Evolutionary conservation across 2,113 vertebrate genomes (phyloP), one percentile per base, ranked within the genome.

Genomic region (Mola mola): DNA sequence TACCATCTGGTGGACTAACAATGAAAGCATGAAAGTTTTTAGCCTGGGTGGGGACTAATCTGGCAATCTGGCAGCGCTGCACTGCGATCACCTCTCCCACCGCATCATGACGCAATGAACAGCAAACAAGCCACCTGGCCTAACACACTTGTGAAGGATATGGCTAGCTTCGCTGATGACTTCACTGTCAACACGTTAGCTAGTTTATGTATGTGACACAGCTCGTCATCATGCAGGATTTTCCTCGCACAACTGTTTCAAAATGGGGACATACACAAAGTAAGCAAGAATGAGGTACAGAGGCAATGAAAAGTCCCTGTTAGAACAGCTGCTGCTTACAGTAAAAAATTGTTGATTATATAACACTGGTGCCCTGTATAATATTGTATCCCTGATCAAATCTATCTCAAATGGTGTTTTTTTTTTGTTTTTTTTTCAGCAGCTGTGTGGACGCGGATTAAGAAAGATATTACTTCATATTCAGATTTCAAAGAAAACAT

Each of bases 221-320:
- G n/a, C 29, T 63, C 42, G 58, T 72, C 48, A 72, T 67, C 29
- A 29, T 37, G 50, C 52, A 37, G 58, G 20, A 58, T 57, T 87
- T 86, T 86, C 79, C 81, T 36, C 69, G 46, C 73, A 76, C 78
- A 76, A 78, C 56, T 82, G 55, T 53, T 84, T 76, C 75, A 81
- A 75, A 75, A 74, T 22, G 16, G 58, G 76, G 46, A 73, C 69
- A 49, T n/a, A 78, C 53, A 68, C 26, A 71, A 61, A 64, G 47
- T 49, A 52, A 70, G 57, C 36, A 33, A 46, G 51, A 59, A 40
- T 56, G 70, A 68, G 83, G 78, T 66, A 75, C 57, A 49, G 24
- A 49, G 53, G 42, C 67, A 74, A 3, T 53, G 63, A 47, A 78
- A 77, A 76, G 41, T 60, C 67, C 79, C 72, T 47, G 49, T 57